phyloP scores from a whole-genome alignment of 2,888 invertebrate species.

The Drosophila longiperda region DNA sequence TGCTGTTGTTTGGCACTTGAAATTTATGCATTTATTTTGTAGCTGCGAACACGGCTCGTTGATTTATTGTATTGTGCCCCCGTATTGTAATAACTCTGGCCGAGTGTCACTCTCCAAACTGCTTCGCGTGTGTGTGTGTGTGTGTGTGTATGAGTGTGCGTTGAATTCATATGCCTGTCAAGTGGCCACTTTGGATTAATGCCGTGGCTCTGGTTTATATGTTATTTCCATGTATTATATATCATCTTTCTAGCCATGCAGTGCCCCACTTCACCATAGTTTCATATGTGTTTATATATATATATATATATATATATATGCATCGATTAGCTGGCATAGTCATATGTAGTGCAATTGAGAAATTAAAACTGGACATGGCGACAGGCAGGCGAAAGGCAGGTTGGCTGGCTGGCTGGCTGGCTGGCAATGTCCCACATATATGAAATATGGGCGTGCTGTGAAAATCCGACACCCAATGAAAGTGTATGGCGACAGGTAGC shows the following conservation, averaged over 20 bases:
- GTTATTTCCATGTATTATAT: conserved; percentile 22
- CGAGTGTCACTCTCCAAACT: conserved; percentile 47
- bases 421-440: conserved; percentile 17
- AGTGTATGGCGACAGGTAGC: conserved; percentile 41
- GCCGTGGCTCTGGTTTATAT: conserved; percentile 19
- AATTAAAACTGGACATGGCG: conserved; percentile 13
- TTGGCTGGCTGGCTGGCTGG: neutral
- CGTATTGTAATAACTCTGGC: conserved; percentile 62
- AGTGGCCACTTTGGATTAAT: conserved; percentile 62
- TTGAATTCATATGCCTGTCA: conserved; percentile 57
- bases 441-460: conserved; percentile 47
- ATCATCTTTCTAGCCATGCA: conserved; percentile 1
- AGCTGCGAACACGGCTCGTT: conserved; percentile 52
- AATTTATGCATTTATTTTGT: conserved; percentile 76
- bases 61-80: conserved; percentile 72
- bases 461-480: conserved; percentile 48
- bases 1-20: conserved; percentile 54
- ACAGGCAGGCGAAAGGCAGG: conserved; percentile 1
- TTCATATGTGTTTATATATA: conserved; percentile 31
- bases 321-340: conserved; percentile 45
- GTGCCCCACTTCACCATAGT: conserved; percentile 22
- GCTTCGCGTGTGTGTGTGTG: conserved; percentile 12
- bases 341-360: conserved; percentile 21
- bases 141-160: conserved; percentile 12
- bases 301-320: neutral